Evolutionary conservation across 2,888 invertebrate genomes (phyloP).

Genomic region (Rhagonycha fulva): DNA sequence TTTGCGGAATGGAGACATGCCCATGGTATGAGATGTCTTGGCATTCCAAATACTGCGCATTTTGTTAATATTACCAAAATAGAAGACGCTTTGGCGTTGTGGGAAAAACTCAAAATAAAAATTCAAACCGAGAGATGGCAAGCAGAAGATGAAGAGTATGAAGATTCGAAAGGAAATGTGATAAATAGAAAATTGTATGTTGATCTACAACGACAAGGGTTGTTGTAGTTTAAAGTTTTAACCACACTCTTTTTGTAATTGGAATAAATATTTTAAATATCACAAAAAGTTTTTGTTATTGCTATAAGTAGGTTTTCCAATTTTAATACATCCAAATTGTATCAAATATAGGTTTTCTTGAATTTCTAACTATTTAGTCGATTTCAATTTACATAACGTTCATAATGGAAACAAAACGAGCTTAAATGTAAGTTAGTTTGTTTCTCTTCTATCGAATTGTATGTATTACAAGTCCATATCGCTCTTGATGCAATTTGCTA

Average conservation of each 20-base stretch:
- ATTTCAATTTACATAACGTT: conserved; percentile 21
- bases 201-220: conserved; percentile 96
- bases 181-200: conserved; percentile 98
- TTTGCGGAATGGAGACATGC: conserved; percentile 93
- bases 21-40: conserved; percentile 96
- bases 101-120: conserved; percentile 97
- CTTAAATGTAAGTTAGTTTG: conserved; percentile 26
- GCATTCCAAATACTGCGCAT: conserved; percentile 99
- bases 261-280: not conserved
- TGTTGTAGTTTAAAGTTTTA: conserved; percentile 66
- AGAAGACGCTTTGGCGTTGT: conserved; percentile 94
- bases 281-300: not conserved
- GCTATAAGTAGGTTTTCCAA: not conserved
- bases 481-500: conserved; percentile 55
- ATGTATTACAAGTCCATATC: conserved; percentile 50
- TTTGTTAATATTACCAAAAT: conserved; percentile 99
- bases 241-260: not conserved
- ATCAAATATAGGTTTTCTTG: not conserved
- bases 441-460: conserved; percentile 48
- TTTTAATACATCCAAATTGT: not conserved
- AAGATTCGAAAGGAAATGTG: conserved; percentile 98
- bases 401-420: conserved; percentile 28
- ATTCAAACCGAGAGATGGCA: conserved; percentile 96
- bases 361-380: conserved; percentile 1
- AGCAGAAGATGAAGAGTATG: conserved; percentile 98